These are phyloP conservation scores for Temnopleurus reevesii DNA, from an alignment of 53 echinoderm and acorn worm genomes.

Conservation along the genomic window DNA sequence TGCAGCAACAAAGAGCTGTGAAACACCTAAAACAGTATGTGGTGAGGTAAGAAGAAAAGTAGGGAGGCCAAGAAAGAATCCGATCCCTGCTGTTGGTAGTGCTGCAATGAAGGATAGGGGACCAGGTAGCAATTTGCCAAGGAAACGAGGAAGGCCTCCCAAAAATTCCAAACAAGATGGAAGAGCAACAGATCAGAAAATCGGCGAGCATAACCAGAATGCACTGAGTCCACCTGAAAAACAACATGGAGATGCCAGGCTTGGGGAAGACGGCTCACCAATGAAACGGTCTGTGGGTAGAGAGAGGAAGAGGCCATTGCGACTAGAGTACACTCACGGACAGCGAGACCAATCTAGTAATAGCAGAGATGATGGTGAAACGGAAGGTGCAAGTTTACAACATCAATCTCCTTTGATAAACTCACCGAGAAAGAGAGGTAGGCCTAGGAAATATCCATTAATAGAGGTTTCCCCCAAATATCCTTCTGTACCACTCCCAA, in stretches of 20 bases:
- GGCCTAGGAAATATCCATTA: conserved; percentile 10
- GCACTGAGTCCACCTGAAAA: not conserved
- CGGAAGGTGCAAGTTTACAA: not conserved
- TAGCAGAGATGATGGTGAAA: not conserved
- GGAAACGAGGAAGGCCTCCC: not conserved
- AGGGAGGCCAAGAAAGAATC: conserved; percentile 27
- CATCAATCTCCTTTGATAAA: not conserved
- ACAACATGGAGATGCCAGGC: not conserved
- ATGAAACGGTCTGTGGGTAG: not conserved
- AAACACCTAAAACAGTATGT: not conserved
- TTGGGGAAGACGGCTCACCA: not conserved
- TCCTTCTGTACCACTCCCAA: conserved; percentile 35
- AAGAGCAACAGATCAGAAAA: not conserved
- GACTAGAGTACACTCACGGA: not conserved
- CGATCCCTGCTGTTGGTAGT: not conserved
- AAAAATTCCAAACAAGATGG: not conserved
- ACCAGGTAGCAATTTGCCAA: not conserved
- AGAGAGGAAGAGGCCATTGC: not conserved
- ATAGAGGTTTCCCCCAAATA: conserved; percentile 4
- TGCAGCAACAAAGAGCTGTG: not conserved
- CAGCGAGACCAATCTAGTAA: not conserved
- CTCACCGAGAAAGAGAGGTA: not conserved
- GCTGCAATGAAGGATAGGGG: not conserved
- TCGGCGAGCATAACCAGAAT: not conserved
- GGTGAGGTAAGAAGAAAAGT: not conserved